Evolutionary conservation across 1,140 invertebrate genomes (phyloP).

Genomic region (Tetragonula clypearis): DNA sequence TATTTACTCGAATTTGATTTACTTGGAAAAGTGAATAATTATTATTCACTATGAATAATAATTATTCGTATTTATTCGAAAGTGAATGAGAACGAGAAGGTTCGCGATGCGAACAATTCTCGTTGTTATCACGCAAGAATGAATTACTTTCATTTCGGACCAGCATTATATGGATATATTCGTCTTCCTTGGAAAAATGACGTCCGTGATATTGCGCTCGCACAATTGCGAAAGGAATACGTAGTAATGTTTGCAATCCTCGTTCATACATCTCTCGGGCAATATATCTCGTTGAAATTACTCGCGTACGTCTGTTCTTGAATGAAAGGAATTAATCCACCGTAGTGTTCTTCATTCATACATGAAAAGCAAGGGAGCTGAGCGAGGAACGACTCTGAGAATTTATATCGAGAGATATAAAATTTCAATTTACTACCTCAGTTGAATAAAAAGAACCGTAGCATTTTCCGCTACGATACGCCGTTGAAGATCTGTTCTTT

Average conservation of each 20-base stretch:
- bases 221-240: neutral
- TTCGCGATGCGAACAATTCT: neutral
- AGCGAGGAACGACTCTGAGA: neutral
- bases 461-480: too few relatives aligned
- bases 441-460: too few relatives aligned
- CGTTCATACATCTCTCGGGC: neutral
- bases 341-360: neutral
- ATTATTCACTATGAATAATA: too few relatives aligned
- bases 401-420: neutral
- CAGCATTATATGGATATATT: neutral
- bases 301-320: neutral
- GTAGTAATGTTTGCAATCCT: neutral
- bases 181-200: neutral
- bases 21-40: too few relatives aligned
- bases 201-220: neutral
- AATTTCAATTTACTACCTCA: neutral
- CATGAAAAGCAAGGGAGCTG: neutral
- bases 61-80: too few relatives aligned
- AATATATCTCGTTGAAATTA: constrained; percentile 16
- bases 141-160: constrained; percentile 20
- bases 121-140: neutral
- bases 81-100: neutral
- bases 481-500: too few relatives aligned
- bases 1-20: too few relatives aligned
- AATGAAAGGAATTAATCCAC: neutral